These are phyloP conservation scores for Paelopatides confundens DNA, from an alignment of 53 echinoderm and acorn worm species.

Conservation along the genomic window DNA sequence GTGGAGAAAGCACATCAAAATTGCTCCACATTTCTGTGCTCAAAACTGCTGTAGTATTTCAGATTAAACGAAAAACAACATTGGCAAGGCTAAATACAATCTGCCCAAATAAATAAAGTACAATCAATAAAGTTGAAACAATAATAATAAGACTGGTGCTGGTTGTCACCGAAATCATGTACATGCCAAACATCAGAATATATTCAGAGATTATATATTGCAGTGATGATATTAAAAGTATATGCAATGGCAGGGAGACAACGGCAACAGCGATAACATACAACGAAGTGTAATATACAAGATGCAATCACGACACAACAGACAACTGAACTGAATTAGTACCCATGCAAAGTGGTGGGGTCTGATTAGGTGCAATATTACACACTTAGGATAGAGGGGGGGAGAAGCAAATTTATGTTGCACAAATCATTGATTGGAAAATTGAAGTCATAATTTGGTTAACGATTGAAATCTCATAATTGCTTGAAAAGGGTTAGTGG, in stretches of 20 bases:
- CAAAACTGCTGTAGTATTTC: too few relatives aligned
- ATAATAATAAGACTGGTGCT: not conserved
- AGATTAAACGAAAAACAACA: too few relatives aligned
- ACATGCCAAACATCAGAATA: not conserved
- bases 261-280: not conserved
- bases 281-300: not conserved
- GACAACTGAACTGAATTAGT: conserved; percentile 14
- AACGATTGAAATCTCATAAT: too few relatives aligned
- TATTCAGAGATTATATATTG: not conserved
- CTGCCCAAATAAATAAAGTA: too few relatives aligned
- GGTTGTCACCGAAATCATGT: not conserved
- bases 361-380: not conserved
- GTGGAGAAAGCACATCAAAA: too few relatives aligned
- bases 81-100: too few relatives aligned
- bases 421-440: too few relatives aligned
- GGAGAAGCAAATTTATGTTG: not conserved
- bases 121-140: too few relatives aligned
- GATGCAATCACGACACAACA: conserved; percentile 1
- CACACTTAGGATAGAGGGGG: not conserved
- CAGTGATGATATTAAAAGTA: not conserved
- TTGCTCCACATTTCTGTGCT: too few relatives aligned
- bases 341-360: conserved; percentile 35
- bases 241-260: not conserved
- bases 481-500: too few relatives aligned
- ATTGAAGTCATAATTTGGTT: too few relatives aligned